Base-by-base conservation (phyloP, 2,797 vertebrate genomes). In the Sebastiscus tertius region DNA sequence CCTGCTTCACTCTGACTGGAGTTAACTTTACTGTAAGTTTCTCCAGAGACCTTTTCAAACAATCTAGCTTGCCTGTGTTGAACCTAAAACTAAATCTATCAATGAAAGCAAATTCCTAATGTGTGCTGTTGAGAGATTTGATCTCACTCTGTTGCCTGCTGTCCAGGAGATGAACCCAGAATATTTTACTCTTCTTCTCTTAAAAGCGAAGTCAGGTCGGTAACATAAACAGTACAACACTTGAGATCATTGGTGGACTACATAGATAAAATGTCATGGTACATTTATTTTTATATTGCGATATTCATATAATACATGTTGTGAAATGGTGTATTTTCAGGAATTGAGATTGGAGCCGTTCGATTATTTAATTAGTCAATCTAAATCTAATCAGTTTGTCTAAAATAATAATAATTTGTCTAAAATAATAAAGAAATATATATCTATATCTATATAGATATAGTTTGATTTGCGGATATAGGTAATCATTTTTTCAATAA, bases 21-120 rank as follows among this genome's bases (percentile, higher is more conserved):
- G 26, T 75, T 75, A 61, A 62, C 59, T 75, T 75, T 61, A 59
- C 62, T 54, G 72, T 12, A 39, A 59, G 7, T 54, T 49, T n/a
- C 27, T 55, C 22, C 54, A 63, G 54, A 81, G 34, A 52, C 2
- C 10, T 0, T 56, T 16, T n/a, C 1, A 54, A 39, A 33, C 26
- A 26, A 26, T 14, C 29, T 8, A 58, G 2, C 14, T 12, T 22
- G 16, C 31, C 22, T 39, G 18, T 22, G 4, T 36, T 33, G 14
- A 27, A 13, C 9, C 3, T n/a, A 26, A 66, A 62, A 49, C 1
- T 12, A 36, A 63, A 78, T 33, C 14, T 42, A 27, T 13, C 26
- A 12, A 33, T 65, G 33, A 29, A 29, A 60, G 13, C 10, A 13
- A 14, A 36, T 54, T 36, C 12, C 0, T 22, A 26, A 16, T 27